Evolutionary conservation across 2,797 vertebrate genomes (phyloP).

Genomic region (Ctenochaetus hawaiiensis): DNA sequence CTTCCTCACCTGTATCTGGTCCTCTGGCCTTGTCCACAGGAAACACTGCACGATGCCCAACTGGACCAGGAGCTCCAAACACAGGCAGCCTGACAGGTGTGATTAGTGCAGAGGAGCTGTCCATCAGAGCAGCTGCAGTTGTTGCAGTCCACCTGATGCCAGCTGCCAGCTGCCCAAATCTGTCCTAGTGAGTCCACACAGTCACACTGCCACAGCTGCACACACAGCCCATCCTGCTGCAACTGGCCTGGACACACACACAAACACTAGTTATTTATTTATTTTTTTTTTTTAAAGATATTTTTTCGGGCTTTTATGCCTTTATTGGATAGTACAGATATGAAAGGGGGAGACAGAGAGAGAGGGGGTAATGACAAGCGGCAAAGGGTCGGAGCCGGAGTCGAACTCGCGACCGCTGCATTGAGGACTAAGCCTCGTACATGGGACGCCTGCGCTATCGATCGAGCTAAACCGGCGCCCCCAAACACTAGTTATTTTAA

Average conservation of each 20-base stretch:
- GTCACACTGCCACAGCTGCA: constrained; percentile 89
- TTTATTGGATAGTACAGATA: no score
- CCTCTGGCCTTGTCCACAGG: constrained; percentile 85
- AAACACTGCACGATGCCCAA: constrained; percentile 89
- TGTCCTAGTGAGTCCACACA: constrained; percentile 87
- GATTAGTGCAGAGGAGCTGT: constrained; percentile 85
- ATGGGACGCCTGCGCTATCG: no score
- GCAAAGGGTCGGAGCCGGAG: no score
- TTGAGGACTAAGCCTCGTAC: no score
- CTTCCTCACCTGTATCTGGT: constrained; percentile 88
- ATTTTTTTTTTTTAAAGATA: no score
- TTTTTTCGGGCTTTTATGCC: no score
- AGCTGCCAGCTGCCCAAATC: constrained; percentile 89
- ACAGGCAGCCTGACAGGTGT: constrained; percentile 84
- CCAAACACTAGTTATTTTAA: constrained; percentile 14
- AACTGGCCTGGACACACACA: constrained; percentile 77
- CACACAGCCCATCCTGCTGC: constrained; percentile 88
- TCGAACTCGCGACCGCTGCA: no score
- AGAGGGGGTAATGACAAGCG: no score
- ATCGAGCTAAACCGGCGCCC: no score
- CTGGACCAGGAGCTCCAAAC: constrained; percentile 91
- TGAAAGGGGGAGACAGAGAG: no score
- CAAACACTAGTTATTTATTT: constrained; percentile 14
- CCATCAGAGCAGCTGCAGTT: constrained; percentile 90
- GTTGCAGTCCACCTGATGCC: constrained; percentile 86